Base-by-base conservation (phyloP, 2,888 invertebrate genomes). In the Aricia artaxerxes region DNA sequence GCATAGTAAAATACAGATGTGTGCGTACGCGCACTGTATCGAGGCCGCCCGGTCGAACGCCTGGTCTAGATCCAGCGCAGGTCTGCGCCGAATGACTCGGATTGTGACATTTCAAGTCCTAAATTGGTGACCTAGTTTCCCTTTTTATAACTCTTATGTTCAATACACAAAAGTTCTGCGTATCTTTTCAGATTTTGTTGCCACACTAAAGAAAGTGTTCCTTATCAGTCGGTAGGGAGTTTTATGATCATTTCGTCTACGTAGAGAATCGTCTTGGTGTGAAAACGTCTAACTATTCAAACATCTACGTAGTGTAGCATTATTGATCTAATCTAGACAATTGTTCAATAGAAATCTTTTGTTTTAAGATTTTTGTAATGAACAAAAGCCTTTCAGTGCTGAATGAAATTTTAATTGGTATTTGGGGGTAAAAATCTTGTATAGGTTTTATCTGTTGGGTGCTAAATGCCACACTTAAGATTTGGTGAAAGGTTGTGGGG, bases 11-110 rank as follows among this genome's bases (percentile, higher is more conserved):
- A 61, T 61, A 61, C 24, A 24, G 13, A 69, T 13, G 35, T 69
- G 69, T 75, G 75, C 75, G 75, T 75, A 24, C 49, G 75, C 75
- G 75, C 44, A 75, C 24, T 75, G 75, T 75, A 75, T 44, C 75
- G 75, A 75, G 75, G 75, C 49, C 75, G 49, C 44, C 49, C 24
- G 75, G 38, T 75, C 75, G 49, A 49, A 75, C 49, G 75, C 24
- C 73, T 31, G 49, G 49, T 49, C 75, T 49, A 49, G 75, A 75
- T 75, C 75, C 49, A 24, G 75, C 75, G 11, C 73, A 44, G 49
- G 40, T 44, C 49, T 75, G 75, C 13, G 75, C 75, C 49, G 44
- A 75, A 75, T 24, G 24, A 75, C 49, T 49, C 11, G 75, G 49
- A 75, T 53, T 53, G 49, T 75, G 49, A 75, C 75, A 49, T 75